These are phyloP conservation scores for Encarsia formosa DNA, from an alignment of 2,888 invertebrate genomes.

Conservation along the genomic window DNA sequence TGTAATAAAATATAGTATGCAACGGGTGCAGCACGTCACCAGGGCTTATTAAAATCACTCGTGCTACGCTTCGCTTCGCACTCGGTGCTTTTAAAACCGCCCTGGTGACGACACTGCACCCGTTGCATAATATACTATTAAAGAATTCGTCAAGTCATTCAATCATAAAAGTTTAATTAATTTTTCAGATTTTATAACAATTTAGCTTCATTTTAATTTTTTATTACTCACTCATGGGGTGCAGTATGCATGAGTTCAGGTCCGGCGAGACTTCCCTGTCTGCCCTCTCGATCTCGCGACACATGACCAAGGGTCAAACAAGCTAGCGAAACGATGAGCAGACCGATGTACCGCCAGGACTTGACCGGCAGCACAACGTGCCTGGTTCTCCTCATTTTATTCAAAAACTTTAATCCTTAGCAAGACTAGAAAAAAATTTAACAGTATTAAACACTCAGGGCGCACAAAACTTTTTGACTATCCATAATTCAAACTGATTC, in stretches of 20 bases:
- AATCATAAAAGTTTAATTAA: too few relatives aligned
- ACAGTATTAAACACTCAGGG: neutral
- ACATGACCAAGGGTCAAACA: conserved; percentile 45
- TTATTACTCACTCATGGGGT: conserved; percentile 41
- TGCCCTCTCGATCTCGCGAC: conserved; percentile 45
- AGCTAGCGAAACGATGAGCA: conserved; percentile 44
- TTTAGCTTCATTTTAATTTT: too few relatives aligned
- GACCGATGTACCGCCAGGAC: conserved; percentile 46
- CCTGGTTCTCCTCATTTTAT: conserved; percentile 43
- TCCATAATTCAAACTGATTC: neutral
- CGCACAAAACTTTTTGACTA: neutral
- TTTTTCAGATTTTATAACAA: too few relatives aligned
- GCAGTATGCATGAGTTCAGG: conserved; percentile 44
- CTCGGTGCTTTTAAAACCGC: too few relatives aligned
- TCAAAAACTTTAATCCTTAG: neutral
- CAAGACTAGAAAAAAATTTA: conserved; percentile 1
- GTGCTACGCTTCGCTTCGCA: too few relatives aligned
- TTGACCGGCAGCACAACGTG: conserved; percentile 44
- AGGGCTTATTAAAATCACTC: too few relatives aligned
- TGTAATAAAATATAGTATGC: too few relatives aligned
- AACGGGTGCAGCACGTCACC: too few relatives aligned
- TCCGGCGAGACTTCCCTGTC: conserved; percentile 44
- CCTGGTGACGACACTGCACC: too few relatives aligned
- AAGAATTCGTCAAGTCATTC: too few relatives aligned
- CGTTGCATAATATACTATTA: too few relatives aligned